These are phyloP conservation scores for Mustelus asterias DNA, from an alignment of 2,113 vertebrate species.

Conservation along the genomic window DNA sequence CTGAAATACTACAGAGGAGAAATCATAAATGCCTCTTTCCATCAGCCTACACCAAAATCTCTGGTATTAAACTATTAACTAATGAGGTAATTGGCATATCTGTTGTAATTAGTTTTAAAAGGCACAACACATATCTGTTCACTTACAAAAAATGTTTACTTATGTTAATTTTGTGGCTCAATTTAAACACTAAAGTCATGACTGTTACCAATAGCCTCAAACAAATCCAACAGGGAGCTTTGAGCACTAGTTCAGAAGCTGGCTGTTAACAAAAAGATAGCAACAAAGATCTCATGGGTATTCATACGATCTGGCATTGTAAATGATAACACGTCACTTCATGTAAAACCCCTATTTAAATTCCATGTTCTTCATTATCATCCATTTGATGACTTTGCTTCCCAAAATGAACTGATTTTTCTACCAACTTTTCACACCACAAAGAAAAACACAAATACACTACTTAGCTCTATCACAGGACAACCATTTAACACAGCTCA, in stretches of 20 bases:
- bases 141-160: neutral
- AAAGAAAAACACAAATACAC: neutral
- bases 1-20: neutral
- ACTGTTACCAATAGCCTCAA: neutral
- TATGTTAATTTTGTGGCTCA: neutral
- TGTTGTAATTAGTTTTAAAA: neutral
- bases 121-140: neutral
- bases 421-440: neutral
- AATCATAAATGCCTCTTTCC: neutral
- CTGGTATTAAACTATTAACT: neutral
- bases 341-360: neutral
- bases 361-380: neutral
- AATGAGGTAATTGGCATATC: neutral
- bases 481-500: neutral
- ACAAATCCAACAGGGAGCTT: neutral
- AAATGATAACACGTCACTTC: neutral
- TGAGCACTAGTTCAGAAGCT: neutral
- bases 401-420: neutral
- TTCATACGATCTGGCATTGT: neutral
- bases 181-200: neutral
- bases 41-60: neutral
- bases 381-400: neutral
- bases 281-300: neutral
- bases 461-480: neutral
- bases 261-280: neutral